A percentile compares a stretch with the other conserved stretches of the same genome.
Conservation (phyloP, 2,113 vertebrate genomes). For the Equus quagga region DNA sequence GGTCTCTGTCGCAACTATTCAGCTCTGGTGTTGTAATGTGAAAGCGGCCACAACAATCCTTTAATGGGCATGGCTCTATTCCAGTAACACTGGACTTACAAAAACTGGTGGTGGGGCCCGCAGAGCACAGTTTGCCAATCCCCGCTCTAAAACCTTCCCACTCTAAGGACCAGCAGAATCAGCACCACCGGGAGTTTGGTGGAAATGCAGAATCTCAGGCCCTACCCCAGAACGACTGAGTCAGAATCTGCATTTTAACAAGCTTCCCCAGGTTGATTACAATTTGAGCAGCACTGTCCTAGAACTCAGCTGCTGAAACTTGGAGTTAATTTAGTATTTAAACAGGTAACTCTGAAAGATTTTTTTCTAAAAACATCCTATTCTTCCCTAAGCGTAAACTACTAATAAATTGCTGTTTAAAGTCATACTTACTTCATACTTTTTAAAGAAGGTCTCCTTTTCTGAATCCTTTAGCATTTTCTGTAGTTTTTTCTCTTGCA, state of each 20-base stretch:
- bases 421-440: conserved; percentile 90
- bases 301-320: background rate
- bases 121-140: too few species aligned
- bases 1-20: background rate
- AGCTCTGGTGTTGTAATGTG: too few species aligned
- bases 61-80: background rate
- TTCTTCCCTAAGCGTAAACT: background rate
- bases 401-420: background rate
- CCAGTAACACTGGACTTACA: background rate
- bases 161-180: background rate
- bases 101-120: background rate
- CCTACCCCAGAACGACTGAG: background rate
- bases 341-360: background rate
- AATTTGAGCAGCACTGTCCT: background rate
- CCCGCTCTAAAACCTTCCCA: background rate
- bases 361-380: background rate
- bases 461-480: conserved; percentile 90
- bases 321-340: conserved; percentile 18
- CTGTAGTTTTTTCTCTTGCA: conserved; percentile 91
- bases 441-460: conserved; percentile 89
- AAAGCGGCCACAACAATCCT: background rate
- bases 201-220: background rate
- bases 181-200: rapidly evolving
- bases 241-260: background rate
- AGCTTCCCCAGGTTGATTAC: background rate